A percentile compares a stretch with the other conserved stretches of the same genome.
These are phyloP conservation scores for Lacerta bilineata DNA, from an alignment of 2,797 vertebrate species.

Conservation along the genomic window DNA sequence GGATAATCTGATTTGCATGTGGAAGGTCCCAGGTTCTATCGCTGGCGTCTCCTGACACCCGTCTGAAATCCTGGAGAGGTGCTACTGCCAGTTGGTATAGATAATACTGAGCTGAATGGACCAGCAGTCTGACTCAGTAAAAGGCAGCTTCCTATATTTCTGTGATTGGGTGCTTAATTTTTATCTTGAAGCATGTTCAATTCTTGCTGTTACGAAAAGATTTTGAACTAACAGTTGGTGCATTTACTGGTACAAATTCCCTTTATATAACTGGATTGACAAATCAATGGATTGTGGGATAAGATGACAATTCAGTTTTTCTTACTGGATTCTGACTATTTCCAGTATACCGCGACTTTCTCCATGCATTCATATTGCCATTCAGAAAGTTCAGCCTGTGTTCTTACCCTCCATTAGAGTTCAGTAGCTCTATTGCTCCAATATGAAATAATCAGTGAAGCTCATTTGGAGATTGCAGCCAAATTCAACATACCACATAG, in stretches of 20 bases:
- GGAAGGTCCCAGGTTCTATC: background rate
- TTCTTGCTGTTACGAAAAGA: background rate
- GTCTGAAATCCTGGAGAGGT: too few species aligned
- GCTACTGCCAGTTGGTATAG: too few species aligned
- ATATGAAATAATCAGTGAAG: background rate
- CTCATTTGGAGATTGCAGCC: background rate
- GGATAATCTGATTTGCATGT: too few species aligned
- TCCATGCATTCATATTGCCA: background rate
- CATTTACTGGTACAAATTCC: background rate
- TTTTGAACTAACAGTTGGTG: background rate
- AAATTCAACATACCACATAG: background rate
- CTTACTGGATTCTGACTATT: background rate
- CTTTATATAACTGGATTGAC: too few species aligned
- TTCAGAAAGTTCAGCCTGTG: background rate
- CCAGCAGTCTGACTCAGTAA: too few species aligned
- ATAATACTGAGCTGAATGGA: too few species aligned
- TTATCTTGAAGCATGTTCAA: background rate
- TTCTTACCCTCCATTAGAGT: background rate
- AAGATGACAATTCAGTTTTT: background rate
- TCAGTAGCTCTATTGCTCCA: background rate
- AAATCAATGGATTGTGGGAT: background rate
- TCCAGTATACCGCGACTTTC: background rate
- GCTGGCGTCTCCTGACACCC: too few species aligned
- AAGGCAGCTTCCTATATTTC: background rate
- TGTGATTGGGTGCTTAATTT: background rate